Evolutionary conservation across 2,113 vertebrate species (phyloP).

Genomic region (Orcinus orca): DNA sequence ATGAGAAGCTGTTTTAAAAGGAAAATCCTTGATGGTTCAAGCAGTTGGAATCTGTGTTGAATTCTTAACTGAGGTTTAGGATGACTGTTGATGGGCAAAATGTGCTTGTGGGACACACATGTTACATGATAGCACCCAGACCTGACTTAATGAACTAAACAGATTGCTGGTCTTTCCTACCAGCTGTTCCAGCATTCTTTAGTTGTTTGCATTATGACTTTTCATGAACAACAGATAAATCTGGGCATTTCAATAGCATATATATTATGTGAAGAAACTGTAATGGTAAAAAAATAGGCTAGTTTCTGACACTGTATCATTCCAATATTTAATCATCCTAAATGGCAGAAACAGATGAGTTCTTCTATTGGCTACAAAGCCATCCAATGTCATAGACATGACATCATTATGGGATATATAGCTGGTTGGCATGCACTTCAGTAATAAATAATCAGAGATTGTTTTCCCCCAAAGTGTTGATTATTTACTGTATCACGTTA

Average conservation of each 20-base stretch:
- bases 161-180: constrained; percentile 48
- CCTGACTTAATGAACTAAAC: constrained; percentile 42
- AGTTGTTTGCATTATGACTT: constrained; percentile 36
- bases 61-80: constrained; percentile 72
- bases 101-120: constrained; percentile 57
- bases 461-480: background rate
- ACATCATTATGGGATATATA: background rate
- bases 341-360: background rate
- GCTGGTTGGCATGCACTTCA: background rate
- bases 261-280: constrained; percentile 29
- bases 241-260: constrained; percentile 39
- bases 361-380: background rate
- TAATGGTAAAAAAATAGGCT: constrained; percentile 21
- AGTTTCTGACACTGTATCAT: constrained; percentile 39
- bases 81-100: constrained; percentile 74
- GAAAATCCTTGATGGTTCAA: constrained; percentile 78
- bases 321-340: constrained; percentile 24
- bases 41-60: constrained; percentile 76
- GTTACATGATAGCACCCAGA: constrained; percentile 65
- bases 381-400: background rate
- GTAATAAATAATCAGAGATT: background rate
- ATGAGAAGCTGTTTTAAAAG: constrained; percentile 76
- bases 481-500: background rate
- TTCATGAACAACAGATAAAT: constrained; percentile 58
- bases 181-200: constrained; percentile 69